A percentile compares a stretch with the other conserved stretches of the same genome.
Conservation (phyloP, 2,113 vertebrate species). For the Aegotheles bennettii region DNA sequence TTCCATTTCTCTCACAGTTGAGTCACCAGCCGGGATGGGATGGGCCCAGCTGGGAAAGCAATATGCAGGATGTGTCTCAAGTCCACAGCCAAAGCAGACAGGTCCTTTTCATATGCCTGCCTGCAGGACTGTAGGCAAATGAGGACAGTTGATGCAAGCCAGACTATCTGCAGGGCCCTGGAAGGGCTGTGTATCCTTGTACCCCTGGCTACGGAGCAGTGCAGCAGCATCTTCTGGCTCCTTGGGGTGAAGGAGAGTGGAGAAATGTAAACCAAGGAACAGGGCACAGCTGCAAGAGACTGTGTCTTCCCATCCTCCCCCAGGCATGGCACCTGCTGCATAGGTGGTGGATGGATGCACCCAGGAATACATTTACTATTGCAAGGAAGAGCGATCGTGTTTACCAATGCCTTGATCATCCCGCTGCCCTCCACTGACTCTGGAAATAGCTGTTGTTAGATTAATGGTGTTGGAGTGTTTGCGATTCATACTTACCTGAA, state of each 20-base stretch:
- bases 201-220: neutral
- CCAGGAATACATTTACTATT: neutral
- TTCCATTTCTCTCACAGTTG: conserved; percentile 40
- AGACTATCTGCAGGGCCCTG: neutral
- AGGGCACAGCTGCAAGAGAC: neutral
- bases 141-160: neutral
- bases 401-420: neutral
- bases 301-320: rapidly evolving
- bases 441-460: neutral
- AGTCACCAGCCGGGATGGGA: conserved; percentile 33
- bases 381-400: rapidly evolving
- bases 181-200: neutral
- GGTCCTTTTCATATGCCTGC: neutral
- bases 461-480: neutral
- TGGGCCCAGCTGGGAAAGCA: conserved; percentile 58
- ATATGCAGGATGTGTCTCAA: conserved; percentile 51
- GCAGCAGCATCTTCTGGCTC: neutral
- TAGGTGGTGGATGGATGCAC: rapidly evolving
- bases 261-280: neutral
- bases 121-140: neutral
- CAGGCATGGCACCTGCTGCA: neutral
- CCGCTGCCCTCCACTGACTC: neutral
- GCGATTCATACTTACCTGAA: neutral
- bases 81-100: neutral
- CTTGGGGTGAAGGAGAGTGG: neutral